Base-by-base conservation (phyloP, 2,888 invertebrate species). In the Drosophila nigricruria region DNA sequence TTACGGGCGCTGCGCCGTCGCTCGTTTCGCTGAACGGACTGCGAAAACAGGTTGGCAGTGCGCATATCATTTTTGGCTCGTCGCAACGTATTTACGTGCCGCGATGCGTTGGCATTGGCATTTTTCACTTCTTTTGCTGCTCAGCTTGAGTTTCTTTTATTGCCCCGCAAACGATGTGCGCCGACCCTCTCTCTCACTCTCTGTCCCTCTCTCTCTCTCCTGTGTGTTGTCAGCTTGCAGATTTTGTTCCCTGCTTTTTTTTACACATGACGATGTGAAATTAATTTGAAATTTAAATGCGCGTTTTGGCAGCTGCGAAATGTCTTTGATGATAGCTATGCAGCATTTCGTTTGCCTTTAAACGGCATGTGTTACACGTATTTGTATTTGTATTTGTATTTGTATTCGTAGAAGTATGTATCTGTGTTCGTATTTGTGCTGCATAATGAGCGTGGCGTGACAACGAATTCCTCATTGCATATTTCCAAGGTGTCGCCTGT, bases 281-380 rank as follows among this genome's bases (percentile, higher is more conserved):
- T 90, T 81, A 87, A 87, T 87, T 87, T 90, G 87, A 87, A 90
- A 90, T 90, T 90, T 87, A 87, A 87, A 90, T 87, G 77, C 79
- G 88, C 82, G 69, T 74, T 72, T 63, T 75, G 78, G 77, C 77
- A 78, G 71, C 77, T 82, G 83, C 67, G 53, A 50, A 73, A 73
- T 71, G 69, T 72, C 85, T 89, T 77, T 79, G 88, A 81, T 73
- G 84, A 73, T 82, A 49, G 59, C 56, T 57, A 67, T 47, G 57
- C 53, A 57, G 23, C 68, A 57, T 38, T 70, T 50, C 57, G 63
- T 57, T 75, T 76, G 70, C 54, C 57, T 74, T 74, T 53, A 50
- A 50, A 64, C 53, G 57, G 70, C 79, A 79, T 74, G 50, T 79
- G 79, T 74, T 74, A 64, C 57, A 32, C 73, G 36, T 49, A 45